These are phyloP conservation scores for Allolobophora icterica DNA, from an alignment of 2,888 invertebrate genomes.

Conservation along the genomic window DNA sequence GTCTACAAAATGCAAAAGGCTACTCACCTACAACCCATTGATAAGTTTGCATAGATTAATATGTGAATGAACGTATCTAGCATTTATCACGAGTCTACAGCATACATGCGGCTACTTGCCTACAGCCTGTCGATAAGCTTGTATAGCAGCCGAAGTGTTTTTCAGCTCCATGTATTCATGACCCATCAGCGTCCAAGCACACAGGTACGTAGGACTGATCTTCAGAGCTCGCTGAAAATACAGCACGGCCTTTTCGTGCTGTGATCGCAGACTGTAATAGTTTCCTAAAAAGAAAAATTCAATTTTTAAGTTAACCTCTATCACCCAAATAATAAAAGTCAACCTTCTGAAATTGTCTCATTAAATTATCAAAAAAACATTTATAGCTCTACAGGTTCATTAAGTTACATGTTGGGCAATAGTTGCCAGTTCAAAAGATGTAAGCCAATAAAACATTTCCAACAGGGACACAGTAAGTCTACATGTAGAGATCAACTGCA, in stretches of 20 bases:
- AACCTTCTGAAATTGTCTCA: not conserved
- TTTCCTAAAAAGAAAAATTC: conserved; percentile 73
- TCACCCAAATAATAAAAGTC: not conserved
- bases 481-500: too few species aligned
- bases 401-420: too few species aligned
- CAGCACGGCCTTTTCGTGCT: conserved; percentile 95
- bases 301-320: not conserved
- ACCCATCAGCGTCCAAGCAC: conserved; percentile 97
- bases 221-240: conserved; percentile 94
- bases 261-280: conserved; percentile 91
- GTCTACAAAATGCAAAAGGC: too few species aligned
- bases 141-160: conserved; percentile 97
- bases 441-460: too few species aligned
- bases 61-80: too few species aligned
- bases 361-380: not conserved
- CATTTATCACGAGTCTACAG: not conserved
- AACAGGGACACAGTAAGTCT: too few species aligned
- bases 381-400: not conserved
- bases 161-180: conserved; percentile 99
- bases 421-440: not conserved
- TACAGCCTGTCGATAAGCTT: conserved; percentile 94
- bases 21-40: conserved; percentile 87
- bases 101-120: conserved; percentile 70
- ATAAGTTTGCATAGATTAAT: conserved; percentile 86
- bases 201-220: conserved; percentile 89